A percentile compares a stretch with the other conserved stretches of the same genome.
These are phyloP conservation scores for Perodicticus potto DNA, from an alignment of 2,797 vertebrate genomes.

Conservation along the genomic window DNA sequence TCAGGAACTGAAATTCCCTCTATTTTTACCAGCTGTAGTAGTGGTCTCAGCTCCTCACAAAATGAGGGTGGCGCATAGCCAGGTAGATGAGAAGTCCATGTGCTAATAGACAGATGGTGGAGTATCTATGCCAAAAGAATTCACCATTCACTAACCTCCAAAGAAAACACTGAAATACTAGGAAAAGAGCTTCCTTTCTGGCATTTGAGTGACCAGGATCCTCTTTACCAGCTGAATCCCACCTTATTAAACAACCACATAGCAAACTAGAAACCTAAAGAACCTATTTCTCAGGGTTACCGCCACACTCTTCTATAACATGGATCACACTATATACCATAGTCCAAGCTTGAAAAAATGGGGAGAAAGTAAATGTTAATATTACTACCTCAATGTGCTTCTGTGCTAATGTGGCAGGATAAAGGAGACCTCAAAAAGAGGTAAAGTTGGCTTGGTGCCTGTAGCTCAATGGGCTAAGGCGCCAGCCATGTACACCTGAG, in stretches of 20 bases:
- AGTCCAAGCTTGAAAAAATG: constrained; percentile 47
- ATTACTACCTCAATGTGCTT: background rate
- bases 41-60: constrained; percentile 37
- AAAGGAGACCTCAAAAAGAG: constrained; percentile 17
- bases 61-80: constrained; percentile 4
- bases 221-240: background rate
- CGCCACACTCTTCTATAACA: background rate
- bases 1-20: constrained; percentile 13
- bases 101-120: background rate
- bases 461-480: too few species aligned
- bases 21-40: constrained; percentile 33
- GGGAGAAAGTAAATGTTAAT: background rate
- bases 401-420: background rate
- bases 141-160: constrained; percentile 32
- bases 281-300: constrained; percentile 30
- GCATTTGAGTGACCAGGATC: background rate
- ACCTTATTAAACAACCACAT: background rate
- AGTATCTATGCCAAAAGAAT: constrained; percentile 35
- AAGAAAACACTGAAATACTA: constrained; percentile 35
- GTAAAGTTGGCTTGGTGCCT: too few species aligned
- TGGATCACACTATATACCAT: background rate
- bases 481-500: too few species aligned
- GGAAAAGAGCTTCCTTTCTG: constrained; percentile 3
- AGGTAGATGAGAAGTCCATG: constrained; percentile 7
- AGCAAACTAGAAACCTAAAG: constrained; percentile 38